Evolutionary conservation across 2,113 vertebrate genomes (phyloP).

Genomic region (Oplegnathus fasciatus): DNA sequence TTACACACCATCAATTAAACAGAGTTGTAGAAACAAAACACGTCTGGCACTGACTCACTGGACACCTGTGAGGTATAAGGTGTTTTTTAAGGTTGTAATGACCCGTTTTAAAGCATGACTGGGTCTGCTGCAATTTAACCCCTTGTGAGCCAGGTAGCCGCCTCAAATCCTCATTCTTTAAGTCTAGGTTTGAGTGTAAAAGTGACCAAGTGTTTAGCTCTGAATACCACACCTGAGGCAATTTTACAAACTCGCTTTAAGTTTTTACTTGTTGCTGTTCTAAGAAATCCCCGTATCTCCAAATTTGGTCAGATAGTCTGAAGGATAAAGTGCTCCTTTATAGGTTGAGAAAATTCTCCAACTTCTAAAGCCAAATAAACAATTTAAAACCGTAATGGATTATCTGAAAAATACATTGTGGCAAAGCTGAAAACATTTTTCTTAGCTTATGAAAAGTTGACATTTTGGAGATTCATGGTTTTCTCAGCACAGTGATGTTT

Average conservation of each 20-base stretch:
- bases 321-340: background rate
- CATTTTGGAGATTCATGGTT: too few species aligned
- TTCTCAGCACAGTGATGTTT: background rate
- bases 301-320: background rate
- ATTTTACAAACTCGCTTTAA: background rate
- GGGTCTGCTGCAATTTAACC: background rate
- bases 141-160: background rate
- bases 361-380: background rate
- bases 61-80: background rate
- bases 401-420: background rate
- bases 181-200: background rate
- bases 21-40: background rate
- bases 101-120: conserved; percentile 11
- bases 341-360: background rate
- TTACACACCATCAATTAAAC: conserved; percentile 25
- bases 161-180: background rate
- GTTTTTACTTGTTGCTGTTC: background rate
- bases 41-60: background rate
- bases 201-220: background rate
- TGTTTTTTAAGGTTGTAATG: conserved; percentile 8
- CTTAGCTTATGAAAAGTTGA: background rate
- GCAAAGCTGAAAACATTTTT: background rate
- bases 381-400: background rate
- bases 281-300: background rate
- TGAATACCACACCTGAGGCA: background rate